Percentiles rank a stretch among this genome's conserved stretches.
These are phyloP conservation scores for Sialis fuliginosa DNA, from an alignment of 2,888 invertebrate genomes.

Conservation along the genomic window DNA sequence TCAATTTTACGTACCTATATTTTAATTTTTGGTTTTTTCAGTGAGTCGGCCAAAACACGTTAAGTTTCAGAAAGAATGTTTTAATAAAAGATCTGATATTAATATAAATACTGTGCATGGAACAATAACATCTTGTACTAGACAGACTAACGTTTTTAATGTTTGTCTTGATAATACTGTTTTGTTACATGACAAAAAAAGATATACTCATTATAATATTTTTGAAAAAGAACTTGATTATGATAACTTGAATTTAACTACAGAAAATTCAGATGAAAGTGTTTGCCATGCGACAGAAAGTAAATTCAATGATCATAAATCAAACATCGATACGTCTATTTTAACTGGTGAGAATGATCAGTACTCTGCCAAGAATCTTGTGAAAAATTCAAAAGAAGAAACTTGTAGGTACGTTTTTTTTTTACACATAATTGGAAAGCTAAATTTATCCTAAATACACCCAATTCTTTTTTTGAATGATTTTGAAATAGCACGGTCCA, in stretches of 20 bases:
- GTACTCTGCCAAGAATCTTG: conserved; percentile 32
- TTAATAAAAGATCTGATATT: neutral
- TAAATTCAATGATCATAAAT: neutral
- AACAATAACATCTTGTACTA: no score
- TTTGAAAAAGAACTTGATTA: no score
- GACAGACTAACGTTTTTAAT: no score
- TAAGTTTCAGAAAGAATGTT: neutral
- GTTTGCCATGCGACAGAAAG: neutral
- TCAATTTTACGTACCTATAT: no score
- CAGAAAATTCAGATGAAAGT: neutral
- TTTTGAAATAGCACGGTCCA: no score
- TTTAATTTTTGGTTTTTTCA: neutral
- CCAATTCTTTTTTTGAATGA: no score
- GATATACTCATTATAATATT: no score
- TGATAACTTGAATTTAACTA: neutral
- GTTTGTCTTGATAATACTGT: no score
- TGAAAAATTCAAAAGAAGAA: conserved; percentile 13
- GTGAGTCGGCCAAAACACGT: neutral
- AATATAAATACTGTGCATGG: no score
- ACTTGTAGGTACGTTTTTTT: conserved; percentile 15
- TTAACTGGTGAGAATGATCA: conserved; percentile 30
- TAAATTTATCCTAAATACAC: neutral
- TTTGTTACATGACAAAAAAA: no score
- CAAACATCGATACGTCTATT: conserved; percentile 26
- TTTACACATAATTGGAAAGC: neutral